Evolutionary conservation across 92 coral and sea anemone species (phyloP), one percentile per base, ranked within the genome.

Genomic region (Epizoanthus rinbou): DNA sequence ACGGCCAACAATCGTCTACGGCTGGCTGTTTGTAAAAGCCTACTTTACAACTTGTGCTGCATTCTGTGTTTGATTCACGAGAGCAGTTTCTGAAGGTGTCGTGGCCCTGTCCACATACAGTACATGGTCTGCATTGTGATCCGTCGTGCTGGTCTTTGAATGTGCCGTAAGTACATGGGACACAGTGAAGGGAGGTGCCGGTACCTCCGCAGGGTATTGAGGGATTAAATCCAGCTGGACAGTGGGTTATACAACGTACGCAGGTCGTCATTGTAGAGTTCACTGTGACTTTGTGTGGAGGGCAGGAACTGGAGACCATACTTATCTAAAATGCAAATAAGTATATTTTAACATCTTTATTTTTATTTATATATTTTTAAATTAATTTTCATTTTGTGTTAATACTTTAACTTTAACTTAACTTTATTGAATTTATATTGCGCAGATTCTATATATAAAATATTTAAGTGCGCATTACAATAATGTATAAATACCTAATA

Each of bases 111-210:
- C 76, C 57, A 47, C 76, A 71, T 9, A n/a, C 28, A 24, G 76
- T 71, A 56, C 76, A 71, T 21, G 56, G 76, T 2, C 21, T 47
- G 6, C 76, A 71, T 9, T 41, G 57, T 3, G 76, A 71, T 1
- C 76, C 76, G 57, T 71, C 76, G 22, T 71, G 58, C 8, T 71
- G n/a, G 14, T n/a, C 7, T 28, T 71, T 71, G 76, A 6, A 71
- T 11, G 76, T 18, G 9, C n/a, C n/a, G 10, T 71, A 3, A 9
- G 31, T 25, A 71, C 76, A 71, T 7, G 22, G 58, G 8, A 18
- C 76, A 47, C 76, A 71, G 14, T 17, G 8, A 18, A 33, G 76
- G 57, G 76, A 8, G 28, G n/a, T 71, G 23, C 76, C 76, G 3
- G 76, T 14, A 19, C 9, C 76, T 17, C 76, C 76, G 54, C 76